phyloP scores from a whole-genome alignment of 2,888 invertebrate genomes.

The Psylliodes chrysocephalus region DNA sequence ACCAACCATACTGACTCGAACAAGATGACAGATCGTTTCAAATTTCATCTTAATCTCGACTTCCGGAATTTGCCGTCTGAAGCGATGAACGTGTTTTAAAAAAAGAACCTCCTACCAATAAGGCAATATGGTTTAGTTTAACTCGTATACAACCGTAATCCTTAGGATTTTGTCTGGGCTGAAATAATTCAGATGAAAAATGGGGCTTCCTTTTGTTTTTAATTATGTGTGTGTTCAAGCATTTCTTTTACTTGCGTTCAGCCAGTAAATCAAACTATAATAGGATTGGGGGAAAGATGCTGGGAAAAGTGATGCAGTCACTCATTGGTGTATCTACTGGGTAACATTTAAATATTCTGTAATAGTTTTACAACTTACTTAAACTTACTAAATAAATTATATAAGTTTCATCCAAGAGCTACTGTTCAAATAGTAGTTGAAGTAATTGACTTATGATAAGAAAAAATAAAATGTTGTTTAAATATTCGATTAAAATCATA shows the following conservation, averaged over 20 bases:
- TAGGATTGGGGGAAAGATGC: not conserved
- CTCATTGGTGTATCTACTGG: no score
- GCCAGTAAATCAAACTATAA: constrained; percentile 15
- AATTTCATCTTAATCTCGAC: constrained; percentile 35
- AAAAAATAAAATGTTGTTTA: no score
- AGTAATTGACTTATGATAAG: no score
- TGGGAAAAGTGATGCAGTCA: no score
- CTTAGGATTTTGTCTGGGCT: constrained; percentile 3
- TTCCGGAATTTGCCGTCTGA: constrained; percentile 34
- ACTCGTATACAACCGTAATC: not conserved
- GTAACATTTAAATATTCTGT: no score
- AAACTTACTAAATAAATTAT: no score
- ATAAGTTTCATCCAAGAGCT: no score
- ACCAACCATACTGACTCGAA: no score
- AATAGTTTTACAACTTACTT: no score
- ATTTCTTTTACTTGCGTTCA: not conserved
- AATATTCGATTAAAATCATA: no score
- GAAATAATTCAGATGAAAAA: constrained; percentile 9
- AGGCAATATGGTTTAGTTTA: constrained; percentile 23
- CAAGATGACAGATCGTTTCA: constrained; percentile 34
- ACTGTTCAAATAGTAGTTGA: no score
- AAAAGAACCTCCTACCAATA: constrained; percentile 24
- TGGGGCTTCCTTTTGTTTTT: constrained; percentile 18
- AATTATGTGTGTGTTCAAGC: constrained; percentile 1
- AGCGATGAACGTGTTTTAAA: constrained; percentile 42